Conservation (phyloP, 2,113 vertebrate species). For the Sylvietta virens region DNA sequence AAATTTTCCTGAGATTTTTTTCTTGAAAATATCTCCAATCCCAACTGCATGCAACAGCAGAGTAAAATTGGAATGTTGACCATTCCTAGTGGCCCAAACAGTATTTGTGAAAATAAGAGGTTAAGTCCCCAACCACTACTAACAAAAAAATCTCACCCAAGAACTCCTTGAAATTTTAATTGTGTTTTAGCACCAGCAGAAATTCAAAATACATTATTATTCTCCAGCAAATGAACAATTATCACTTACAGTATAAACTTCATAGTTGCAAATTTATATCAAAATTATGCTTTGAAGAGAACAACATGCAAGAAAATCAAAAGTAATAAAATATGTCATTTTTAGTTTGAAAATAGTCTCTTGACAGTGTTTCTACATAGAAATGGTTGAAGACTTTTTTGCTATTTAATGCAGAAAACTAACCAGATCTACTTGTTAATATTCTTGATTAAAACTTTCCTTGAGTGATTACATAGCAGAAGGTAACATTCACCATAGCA, state of each 20-base stretch:
- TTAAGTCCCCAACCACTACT: accelerated
- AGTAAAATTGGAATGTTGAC: background rate
- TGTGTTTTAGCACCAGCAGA: background rate
- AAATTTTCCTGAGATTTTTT: background rate
- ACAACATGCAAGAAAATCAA: background rate
- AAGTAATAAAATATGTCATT: background rate
- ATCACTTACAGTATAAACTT: background rate
- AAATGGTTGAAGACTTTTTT: background rate
- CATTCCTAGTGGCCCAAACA: background rate
- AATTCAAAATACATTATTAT: background rate
- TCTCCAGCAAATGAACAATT: background rate
- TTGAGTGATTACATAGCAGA: background rate
- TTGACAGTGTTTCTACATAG: background rate
- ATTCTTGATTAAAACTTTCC: background rate
- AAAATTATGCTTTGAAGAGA: background rate
- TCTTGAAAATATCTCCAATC: background rate
- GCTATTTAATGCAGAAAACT: background rate
- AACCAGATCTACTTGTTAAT: background rate
- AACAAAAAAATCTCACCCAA: accelerated
- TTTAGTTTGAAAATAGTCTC: background rate
- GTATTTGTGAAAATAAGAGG: background rate
- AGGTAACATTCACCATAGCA: background rate
- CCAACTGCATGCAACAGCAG: background rate
- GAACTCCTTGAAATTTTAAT: background rate
- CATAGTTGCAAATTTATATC: background rate